Evolutionary conservation across 2,797 vertebrate species (phyloP).

Genomic region (Oophaga sylvatica): DNA sequence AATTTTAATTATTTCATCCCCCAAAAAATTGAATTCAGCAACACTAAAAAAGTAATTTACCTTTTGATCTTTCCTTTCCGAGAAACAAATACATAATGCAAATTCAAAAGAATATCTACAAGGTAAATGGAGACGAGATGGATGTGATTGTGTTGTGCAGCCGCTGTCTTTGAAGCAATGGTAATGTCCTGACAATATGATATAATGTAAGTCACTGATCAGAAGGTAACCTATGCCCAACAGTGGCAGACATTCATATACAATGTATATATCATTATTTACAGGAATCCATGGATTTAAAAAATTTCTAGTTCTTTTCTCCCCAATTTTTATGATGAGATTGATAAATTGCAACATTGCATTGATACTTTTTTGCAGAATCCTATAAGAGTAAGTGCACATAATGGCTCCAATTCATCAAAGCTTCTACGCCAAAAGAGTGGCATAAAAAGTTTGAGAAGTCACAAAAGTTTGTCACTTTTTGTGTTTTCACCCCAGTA

Average conservation of each 20-base stretch:
- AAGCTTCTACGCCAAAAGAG: no score
- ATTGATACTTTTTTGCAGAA: background rate
- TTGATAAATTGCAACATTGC: background rate
- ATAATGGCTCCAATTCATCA: no score
- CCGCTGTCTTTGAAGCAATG: background rate
- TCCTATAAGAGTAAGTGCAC: background rate
- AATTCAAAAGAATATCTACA: slow-evolving; percentile 30
- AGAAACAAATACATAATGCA: slow-evolving; percentile 50
- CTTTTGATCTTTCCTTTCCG: slow-evolving; percentile 41
- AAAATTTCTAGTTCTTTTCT: background rate
- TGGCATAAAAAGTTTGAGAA: no score
- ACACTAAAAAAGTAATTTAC: slow-evolving; percentile 43
- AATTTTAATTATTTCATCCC: slow-evolving; percentile 49
- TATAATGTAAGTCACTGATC: background rate
- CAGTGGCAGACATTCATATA: background rate
- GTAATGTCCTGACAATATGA: background rate
- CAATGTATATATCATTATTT: background rate
- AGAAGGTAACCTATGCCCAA: background rate
- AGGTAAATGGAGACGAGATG: slow-evolving; percentile 2
- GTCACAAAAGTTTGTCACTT: no score
- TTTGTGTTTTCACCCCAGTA: no score
- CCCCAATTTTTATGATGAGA: background rate
- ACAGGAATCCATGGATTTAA: background rate
- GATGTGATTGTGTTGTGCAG: background rate
- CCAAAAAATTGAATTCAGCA: slow-evolving; percentile 46